Evolutionary conservation across 1,140 invertebrate species (phyloP), one percentile per base, ranked within the genome.

Genomic region (Chionoecetes opilio): DNA sequence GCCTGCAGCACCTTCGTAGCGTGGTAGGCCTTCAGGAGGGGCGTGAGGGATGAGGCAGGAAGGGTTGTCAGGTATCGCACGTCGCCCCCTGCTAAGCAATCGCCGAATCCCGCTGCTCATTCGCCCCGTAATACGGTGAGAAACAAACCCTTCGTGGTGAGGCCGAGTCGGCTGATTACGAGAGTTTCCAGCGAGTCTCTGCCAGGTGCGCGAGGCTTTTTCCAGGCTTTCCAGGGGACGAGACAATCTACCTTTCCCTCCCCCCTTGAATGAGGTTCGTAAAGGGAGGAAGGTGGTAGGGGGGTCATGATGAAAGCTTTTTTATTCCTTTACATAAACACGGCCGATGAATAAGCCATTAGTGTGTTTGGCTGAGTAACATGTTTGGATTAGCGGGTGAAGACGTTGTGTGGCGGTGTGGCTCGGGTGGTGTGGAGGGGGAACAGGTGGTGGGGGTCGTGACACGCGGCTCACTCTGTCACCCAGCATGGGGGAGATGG

Each of bases 401-500:
- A 53, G 88, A 31, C 31, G 38, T 41, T 91, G 90, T 63, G 29
- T 34, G 31, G 90, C 29, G 29, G 35, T 53, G 1, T n/a, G 21
- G 46, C 38, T 8, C 17, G 29, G 53, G 90, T 6, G 46, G 88
- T 14, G 29, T 9, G 11, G 91, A 5, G 90, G 41, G 17, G 46
- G 11, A 31, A 29, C 1, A 31, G 53, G 41, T 29, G 38, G 89
- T 41, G 88, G 46, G 11, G 91, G 75, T 41, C 26, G 63, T 29
- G 75, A 93, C 91, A 41, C 35, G 17, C 75, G 34, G 29, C 82
- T 41, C 82, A 93, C 91, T 93, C 75, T 41, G 91, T 93, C 91
- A 93, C 91, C 2, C 91, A 93, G 91, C 91, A 85, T 82, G 91
- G 91, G 91, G 91, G 63, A 92, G 75, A 93, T 93, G 82, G 82